These are phyloP conservation scores for Cirrhinus mrigala DNA, from an alignment of 2,797 vertebrate species.

Conservation along the genomic window DNA sequence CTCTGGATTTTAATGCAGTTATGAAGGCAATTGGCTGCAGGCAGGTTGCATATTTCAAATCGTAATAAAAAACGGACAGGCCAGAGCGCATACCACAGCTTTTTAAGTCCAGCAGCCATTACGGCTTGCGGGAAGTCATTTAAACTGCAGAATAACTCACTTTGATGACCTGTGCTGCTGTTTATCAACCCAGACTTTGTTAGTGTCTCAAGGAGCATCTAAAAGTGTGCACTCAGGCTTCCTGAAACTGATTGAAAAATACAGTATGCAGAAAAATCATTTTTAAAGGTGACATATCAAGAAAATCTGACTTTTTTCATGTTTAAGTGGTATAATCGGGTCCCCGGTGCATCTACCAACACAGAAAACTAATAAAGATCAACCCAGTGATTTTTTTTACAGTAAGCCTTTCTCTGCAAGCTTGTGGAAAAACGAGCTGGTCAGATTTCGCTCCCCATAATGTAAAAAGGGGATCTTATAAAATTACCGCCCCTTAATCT, in stretches of 20 bases:
- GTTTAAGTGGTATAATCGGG: no score
- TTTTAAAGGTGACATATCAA: no score
- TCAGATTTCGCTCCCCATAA: no score
- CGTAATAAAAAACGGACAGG: constrained; percentile 49
- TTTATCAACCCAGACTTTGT: constrained; percentile 35
- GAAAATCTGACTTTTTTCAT: no score
- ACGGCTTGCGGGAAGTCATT: constrained; percentile 54
- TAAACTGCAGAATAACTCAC: constrained; percentile 57
- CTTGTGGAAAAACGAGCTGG: no score
- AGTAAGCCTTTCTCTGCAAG: no score
- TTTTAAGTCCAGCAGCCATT: constrained; percentile 51
- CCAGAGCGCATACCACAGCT: constrained; percentile 41
- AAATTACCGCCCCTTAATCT: no score
- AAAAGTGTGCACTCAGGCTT: neutral
- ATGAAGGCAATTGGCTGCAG: constrained; percentile 46
- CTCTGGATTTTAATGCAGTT: constrained; percentile 52
- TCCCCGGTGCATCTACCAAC: no score
- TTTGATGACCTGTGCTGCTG: constrained; percentile 46
- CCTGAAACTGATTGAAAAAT: neutral
- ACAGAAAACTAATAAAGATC: no score
- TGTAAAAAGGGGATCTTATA: no score
- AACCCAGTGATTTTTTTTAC: no score
- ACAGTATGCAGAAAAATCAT: neutral
- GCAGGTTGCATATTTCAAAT: constrained; percentile 54
- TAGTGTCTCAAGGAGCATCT: constrained; percentile 11